Conservation (phyloP, 2,113 vertebrate genomes). For the Triplophysa dalaica region DNA sequence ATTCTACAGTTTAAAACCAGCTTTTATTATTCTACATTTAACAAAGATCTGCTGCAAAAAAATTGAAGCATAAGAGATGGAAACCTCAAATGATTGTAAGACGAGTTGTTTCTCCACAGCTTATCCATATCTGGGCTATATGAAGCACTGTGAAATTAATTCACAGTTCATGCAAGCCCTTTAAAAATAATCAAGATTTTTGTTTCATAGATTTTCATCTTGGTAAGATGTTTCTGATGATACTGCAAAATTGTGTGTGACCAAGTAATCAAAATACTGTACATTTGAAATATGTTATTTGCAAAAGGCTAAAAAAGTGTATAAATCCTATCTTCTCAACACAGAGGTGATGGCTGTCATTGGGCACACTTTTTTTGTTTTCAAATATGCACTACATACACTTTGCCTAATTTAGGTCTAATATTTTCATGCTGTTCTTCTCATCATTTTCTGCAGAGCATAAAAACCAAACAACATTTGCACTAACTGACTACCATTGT, state of each 20-base stretch:
- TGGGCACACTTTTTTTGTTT: background rate
- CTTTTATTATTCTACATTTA: background rate
- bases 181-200: background rate
- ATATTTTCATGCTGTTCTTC: background rate
- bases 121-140: background rate
- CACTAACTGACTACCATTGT: too few relatives aligned
- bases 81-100: background rate
- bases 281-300: too few relatives aligned
- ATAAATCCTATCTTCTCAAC: background rate
- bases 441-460: background rate
- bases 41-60: background rate
- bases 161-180: background rate
- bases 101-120: background rate
- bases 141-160: background rate
- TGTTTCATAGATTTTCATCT: background rate
- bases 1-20: background rate
- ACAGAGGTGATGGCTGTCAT: background rate
- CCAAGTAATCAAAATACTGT: background rate
- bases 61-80: background rate
- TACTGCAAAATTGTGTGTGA: background rate
- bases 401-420: background rate
- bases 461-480: too few relatives aligned
- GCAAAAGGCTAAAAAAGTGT: too few relatives aligned
- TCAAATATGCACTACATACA: background rate
- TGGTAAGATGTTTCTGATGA: background rate